Evolutionary conservation across 2,113 vertebrate species (phyloP).

Genomic region (Ginglymostoma cirratum): DNA sequence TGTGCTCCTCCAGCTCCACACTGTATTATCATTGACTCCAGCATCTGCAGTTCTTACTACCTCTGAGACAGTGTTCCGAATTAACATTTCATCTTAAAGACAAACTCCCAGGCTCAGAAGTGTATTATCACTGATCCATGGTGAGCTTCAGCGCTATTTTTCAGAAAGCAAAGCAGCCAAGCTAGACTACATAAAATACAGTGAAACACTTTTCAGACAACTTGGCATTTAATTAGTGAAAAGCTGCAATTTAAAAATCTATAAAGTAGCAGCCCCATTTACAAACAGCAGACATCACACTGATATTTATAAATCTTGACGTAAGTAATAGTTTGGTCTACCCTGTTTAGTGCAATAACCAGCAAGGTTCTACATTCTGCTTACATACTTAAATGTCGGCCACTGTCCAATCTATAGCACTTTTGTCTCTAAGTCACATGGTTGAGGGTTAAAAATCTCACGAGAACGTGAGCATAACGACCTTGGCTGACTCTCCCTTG

Average conservation of each 20-base stretch:
- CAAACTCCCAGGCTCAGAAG: not conserved
- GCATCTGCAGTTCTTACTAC: too few relatives aligned
- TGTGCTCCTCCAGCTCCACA: too few relatives aligned
- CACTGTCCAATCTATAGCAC: not conserved
- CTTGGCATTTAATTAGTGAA: not conserved
- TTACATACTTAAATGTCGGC: not conserved
- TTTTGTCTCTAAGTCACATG: not conserved
- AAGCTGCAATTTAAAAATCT: not conserved
- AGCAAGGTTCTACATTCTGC: not conserved
- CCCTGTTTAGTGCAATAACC: not conserved
- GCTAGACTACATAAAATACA: not conserved
- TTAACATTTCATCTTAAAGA: not conserved
- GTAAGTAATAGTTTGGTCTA: not conserved
- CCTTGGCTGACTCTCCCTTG: not conserved
- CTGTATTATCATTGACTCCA: too few relatives aligned
- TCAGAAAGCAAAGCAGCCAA: not conserved
- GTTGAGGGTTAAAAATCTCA: not conserved
- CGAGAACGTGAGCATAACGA: not conserved
- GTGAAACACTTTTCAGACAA: not conserved
- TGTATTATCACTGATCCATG: not conserved
- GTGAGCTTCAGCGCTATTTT: not conserved
- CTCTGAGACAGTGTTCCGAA: not conserved
- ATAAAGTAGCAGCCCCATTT: not conserved
- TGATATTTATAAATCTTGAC: not conserved
- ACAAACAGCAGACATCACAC: not conserved